These are phyloP conservation scores for Macquaria ambigua DNA, from an alignment of 2,113 vertebrate genomes.

Conservation along the genomic window DNA sequence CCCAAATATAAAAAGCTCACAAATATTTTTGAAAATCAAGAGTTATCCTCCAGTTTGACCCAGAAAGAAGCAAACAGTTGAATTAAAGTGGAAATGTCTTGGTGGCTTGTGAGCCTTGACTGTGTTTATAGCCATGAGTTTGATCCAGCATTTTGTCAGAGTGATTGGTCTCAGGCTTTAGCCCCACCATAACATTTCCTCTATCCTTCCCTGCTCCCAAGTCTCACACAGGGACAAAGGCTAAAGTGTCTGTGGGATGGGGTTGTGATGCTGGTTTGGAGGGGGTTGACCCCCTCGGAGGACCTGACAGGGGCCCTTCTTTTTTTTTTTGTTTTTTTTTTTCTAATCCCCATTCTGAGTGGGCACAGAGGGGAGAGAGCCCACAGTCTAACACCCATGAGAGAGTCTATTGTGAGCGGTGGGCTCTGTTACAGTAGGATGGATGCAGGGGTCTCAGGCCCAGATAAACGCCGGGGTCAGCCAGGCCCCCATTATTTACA, in stretches of 20 bases:
- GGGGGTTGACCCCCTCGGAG: slow-evolving; percentile 80
- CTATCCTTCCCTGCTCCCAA: slow-evolving; percentile 64
- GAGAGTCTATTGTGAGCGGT: slow-evolving; percentile 79
- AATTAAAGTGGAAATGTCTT: slow-evolving; percentile 31
- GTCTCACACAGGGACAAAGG: slow-evolving; percentile 81
- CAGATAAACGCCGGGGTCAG: slow-evolving; percentile 85
- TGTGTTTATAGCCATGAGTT: slow-evolving; percentile 44
- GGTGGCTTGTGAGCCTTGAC: slow-evolving; percentile 53
- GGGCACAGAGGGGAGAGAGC: slow-evolving; percentile 72
- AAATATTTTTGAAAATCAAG: neutral
- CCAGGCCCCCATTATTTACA: slow-evolving; percentile 89
- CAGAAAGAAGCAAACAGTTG: neutral
- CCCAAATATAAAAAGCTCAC: neutral
- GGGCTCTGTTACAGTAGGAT: slow-evolving; percentile 86
- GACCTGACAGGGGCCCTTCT: slow-evolving; percentile 79
- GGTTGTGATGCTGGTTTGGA: slow-evolving; percentile 75
- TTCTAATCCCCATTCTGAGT: slow-evolving; percentile 73
- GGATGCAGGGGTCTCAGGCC: slow-evolving; percentile 81
- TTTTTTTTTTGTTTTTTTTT: slow-evolving; percentile 51
- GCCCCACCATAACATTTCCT: slow-evolving; percentile 72
- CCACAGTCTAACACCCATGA: slow-evolving; percentile 80
- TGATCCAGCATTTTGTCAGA: slow-evolving; percentile 72
- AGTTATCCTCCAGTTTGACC: neutral
- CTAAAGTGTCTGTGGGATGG: slow-evolving; percentile 82
- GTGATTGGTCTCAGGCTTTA: slow-evolving; percentile 70